Conservation (phyloP, 2,113 vertebrate genomes). For the Thalassarche chlororhynchos region DNA sequence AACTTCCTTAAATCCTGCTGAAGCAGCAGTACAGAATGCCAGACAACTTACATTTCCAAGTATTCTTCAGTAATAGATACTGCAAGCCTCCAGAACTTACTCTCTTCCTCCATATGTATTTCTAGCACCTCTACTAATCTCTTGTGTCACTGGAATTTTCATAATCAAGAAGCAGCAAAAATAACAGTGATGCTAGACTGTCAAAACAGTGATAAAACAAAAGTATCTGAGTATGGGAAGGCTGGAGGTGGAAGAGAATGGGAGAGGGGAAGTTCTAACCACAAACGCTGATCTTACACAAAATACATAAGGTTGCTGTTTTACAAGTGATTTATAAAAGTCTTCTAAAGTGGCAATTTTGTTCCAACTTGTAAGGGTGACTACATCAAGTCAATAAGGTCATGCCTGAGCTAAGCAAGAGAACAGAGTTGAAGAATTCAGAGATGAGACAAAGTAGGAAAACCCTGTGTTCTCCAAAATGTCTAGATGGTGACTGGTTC, state of each 20-base stretch:
- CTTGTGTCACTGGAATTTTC: neutral
- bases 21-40: slow-evolving; percentile 16
- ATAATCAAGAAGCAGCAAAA: neutral
- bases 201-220: neutral
- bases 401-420: neutral
- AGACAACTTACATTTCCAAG: slow-evolving; percentile 16
- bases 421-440: neutral
- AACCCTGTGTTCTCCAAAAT: neutral
- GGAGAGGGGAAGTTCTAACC: neutral
- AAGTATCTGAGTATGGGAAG: neutral
- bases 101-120: neutral
- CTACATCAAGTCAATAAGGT: neutral
- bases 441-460: neutral
- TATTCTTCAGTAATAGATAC: neutral
- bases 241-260: neutral
- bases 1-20: slow-evolving; percentile 57
- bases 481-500: neutral
- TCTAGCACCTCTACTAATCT: neutral
- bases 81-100: neutral
- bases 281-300: neutral
- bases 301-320: neutral
- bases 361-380: neutral
- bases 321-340: neutral
- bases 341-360: neutral
- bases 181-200: neutral